phyloP scores from a whole-genome alignment of 2,888 invertebrate genomes.

The Panorpa germanica region DNA sequence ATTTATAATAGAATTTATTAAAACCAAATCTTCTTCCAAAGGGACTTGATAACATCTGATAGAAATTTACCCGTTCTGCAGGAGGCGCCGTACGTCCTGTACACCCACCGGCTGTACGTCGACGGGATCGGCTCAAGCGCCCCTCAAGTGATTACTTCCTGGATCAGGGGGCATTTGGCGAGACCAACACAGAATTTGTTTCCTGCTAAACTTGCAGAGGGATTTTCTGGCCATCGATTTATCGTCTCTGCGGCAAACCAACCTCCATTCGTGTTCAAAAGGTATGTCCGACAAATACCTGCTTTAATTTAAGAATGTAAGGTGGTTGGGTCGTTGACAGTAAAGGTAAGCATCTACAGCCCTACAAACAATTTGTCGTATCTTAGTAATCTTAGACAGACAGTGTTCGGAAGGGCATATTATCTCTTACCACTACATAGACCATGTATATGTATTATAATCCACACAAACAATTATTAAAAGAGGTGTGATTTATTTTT shows the following conservation, averaged over 20 bases:
- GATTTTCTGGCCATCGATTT: conserved; percentile 60
- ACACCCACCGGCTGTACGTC: conserved; percentile 51
- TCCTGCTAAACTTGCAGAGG: conserved; percentile 42
- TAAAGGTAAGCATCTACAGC: conserved; percentile 13
- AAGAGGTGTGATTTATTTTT: no score
- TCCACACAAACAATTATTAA: no score
- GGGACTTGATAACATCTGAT: background rate
- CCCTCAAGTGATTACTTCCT: conserved; percentile 48
- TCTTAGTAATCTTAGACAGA: no score
- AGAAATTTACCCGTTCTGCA: conserved; percentile 20
- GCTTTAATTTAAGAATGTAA: conserved; percentile 15
- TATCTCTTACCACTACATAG: no score
- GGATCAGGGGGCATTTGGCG: conserved; percentile 43
- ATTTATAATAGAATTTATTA: background rate
- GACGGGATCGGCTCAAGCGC: conserved; percentile 55
- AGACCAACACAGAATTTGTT: conserved; percentile 41
- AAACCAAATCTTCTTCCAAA: background rate
- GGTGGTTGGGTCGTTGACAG: conserved; percentile 17
- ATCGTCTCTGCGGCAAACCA: conserved; percentile 47
- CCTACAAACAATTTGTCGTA: no score
- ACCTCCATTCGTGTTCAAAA: conserved; percentile 53
- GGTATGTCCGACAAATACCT: conserved; percentile 21
- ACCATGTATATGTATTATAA: no score
- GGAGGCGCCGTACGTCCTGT: conserved; percentile 52
- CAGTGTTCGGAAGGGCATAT: no score